Evolutionary conservation across 2,113 vertebrate genomes (phyloP), one percentile per base, ranked within the genome.

Genomic region (Bucco capensis): DNA sequence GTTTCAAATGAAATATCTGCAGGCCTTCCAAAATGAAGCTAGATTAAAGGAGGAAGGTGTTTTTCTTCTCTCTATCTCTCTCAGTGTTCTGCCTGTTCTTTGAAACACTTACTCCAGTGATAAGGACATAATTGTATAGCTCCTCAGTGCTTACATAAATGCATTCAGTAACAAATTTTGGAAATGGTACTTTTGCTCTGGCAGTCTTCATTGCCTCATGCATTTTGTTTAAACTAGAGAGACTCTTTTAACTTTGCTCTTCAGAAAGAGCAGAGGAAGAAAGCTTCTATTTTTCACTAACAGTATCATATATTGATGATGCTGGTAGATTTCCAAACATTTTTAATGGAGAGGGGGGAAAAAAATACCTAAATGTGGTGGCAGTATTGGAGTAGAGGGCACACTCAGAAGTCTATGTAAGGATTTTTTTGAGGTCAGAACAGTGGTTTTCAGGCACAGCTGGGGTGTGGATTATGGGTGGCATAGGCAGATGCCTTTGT

Each of bases 1-100:
- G 27, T 56, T 84, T 81, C 47, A 86, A 93, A 84, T 33, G 66
- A 88, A 91, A 83, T 93, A 93, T 61, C 54, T 73, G 72, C 81
- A 78, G 88, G 51, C 70, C 87, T 95, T 94, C 72, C 73, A 79
- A 93, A 80, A 69, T 71, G 65, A 90, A 94, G 61, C 49, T 69
- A 47, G 57, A 78, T 90, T 71, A 80, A 92, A 94, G 83, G 76
- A 82, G 83, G 70, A 82, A 81, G 78, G 80, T 94, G 85, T 61
- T 74, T 74, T 58, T 54, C n/a, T 46, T 62, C 35, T 65, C 31
- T 47, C 11, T 33, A 12, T 51, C 46, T 28, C 17, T 47, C 18
- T 73, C 23, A 84, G 62, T 46, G 30, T 67, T 88, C 89, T 94
- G 75, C 66, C 21, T 88, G 57, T 75, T 83, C 78, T 91, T 97